These are phyloP conservation scores for Lepus europaeus DNA, from an alignment of 2,113 vertebrate genomes.

Conservation along the genomic window DNA sequence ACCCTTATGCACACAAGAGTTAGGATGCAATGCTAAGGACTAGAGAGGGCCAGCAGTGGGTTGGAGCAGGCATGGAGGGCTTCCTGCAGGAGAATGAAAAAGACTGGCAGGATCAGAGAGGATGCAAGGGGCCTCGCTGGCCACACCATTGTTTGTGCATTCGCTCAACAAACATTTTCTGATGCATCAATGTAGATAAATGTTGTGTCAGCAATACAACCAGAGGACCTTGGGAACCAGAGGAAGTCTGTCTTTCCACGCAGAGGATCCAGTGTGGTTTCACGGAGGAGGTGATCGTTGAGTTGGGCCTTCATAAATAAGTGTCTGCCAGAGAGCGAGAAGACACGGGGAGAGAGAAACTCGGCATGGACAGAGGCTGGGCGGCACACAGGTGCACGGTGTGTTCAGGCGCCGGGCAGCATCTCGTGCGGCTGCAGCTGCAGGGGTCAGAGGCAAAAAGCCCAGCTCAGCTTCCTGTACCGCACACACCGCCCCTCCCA, in stretches of 20 bases:
- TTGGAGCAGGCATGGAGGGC: neutral
- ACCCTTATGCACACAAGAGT: neutral
- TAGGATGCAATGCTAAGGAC: neutral
- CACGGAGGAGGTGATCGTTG: neutral
- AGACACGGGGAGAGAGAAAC: neutral
- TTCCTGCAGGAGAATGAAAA: constrained; percentile 13
- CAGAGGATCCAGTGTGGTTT: neutral
- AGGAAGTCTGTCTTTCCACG: neutral
- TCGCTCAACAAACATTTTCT: neutral
- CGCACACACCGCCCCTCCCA: neutral
- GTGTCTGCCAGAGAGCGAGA: neutral
- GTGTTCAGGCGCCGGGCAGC: neutral
- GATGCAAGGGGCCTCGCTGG: neutral
- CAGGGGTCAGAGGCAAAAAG: neutral
- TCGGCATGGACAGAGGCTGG: neutral
- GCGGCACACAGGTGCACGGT: neutral
- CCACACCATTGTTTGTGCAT: neutral
- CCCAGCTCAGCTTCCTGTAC: neutral
- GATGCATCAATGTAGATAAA: neutral
- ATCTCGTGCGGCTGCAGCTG: neutral
- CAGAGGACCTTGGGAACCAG: neutral
- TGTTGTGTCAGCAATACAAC: neutral
- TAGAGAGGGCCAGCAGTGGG: neutral
- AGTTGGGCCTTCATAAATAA: neutral
- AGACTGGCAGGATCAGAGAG: neutral